These are phyloP conservation scores for Apostichopus japonicus DNA, from an alignment of 35 echinoderm and acorn worm genomes.

Conservation along the genomic window DNA sequence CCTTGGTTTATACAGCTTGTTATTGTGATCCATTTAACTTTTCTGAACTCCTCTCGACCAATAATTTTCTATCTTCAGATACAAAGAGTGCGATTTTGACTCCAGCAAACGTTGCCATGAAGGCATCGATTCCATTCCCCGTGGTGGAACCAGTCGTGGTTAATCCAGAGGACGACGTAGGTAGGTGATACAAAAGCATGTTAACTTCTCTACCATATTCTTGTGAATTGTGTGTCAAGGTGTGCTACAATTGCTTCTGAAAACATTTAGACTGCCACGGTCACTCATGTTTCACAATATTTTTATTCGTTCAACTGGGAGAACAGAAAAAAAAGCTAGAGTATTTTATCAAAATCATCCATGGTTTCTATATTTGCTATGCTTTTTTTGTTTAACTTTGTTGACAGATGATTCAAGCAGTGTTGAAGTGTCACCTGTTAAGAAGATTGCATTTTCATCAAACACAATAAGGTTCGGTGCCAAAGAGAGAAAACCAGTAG, in stretches of 20 bases:
- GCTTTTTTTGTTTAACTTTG: not conserved
- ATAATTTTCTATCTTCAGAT: not conserved
- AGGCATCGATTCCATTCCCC: not conserved
- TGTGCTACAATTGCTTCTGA: too few species aligned
- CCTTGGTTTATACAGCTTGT: too few species aligned
- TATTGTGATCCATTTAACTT: too few species aligned
- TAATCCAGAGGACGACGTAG: not conserved
- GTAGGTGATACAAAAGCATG: not conserved
- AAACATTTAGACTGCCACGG: too few species aligned
- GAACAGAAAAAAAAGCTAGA: too few species aligned
- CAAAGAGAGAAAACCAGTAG: not conserved
- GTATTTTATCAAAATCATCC: too few species aligned
- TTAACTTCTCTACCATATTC: not conserved
- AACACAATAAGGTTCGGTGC: not conserved
- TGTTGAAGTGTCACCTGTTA: constrained; percentile 30
- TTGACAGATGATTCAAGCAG: constrained; percentile 5
- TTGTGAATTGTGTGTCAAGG: too few species aligned
- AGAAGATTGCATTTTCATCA: not conserved
- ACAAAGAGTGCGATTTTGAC: not conserved
- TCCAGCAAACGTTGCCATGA: not conserved
- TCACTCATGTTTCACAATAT: too few species aligned
- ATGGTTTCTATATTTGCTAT: too few species aligned
- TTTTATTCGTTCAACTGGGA: too few species aligned
- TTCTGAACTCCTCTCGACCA: too few species aligned
- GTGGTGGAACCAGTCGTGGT: constrained; percentile 26